Conservation (phyloP, 2,888 invertebrate genomes). For the Asteroscopus sphinx region DNA sequence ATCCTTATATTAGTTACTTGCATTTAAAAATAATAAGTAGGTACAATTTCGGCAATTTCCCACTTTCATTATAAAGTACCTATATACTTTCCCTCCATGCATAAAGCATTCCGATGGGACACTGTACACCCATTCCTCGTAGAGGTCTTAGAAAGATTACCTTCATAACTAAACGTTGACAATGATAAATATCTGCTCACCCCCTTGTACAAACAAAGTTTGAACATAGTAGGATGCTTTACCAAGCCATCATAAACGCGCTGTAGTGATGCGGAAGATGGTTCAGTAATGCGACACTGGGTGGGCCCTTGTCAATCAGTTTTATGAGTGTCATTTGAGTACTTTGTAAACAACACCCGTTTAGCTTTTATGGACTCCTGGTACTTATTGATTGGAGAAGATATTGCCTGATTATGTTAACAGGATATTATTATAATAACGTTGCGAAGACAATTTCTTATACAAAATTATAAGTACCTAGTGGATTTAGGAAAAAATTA, state of each 20-base stretch:
- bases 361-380: conserved; percentile 50
- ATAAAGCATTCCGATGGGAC: too few relatives aligned
- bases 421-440: too few relatives aligned
- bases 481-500: too few relatives aligned
- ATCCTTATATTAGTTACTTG: too few relatives aligned
- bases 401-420: neutral
- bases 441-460: too few relatives aligned
- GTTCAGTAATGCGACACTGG: conserved; percentile 43
- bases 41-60: too few relatives aligned
- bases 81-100: too few relatives aligned
- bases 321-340: conserved; percentile 39
- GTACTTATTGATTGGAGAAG: conserved; percentile 29
- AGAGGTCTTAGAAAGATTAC: too few relatives aligned
- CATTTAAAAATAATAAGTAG: too few relatives aligned
- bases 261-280: conserved; percentile 41
- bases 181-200: neutral
- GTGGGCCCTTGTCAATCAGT: conserved; percentile 50
- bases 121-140: too few relatives aligned
- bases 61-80: too few relatives aligned
- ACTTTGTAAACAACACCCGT: conserved; percentile 39
- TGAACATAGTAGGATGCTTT: conserved; percentile 2
- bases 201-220: neutral
- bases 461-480: too few relatives aligned
- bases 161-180: neutral
- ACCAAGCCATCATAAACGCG: conserved; percentile 36